Base-by-base conservation (phyloP, 2,888 invertebrate genomes). In the Drosophila acutilabella region DNA sequence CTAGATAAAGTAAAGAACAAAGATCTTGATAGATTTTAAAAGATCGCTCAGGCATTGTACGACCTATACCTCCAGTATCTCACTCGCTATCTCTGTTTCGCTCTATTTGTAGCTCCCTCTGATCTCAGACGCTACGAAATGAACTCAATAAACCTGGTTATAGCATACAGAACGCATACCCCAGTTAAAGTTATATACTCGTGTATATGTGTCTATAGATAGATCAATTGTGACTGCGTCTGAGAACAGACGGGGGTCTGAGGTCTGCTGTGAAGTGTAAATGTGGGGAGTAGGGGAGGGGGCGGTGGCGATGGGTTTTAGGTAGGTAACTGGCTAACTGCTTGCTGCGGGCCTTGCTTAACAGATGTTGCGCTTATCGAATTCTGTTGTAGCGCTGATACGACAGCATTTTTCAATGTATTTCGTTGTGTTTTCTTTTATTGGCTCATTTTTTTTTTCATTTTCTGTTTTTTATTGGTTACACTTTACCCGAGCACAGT, bases 291-390 rank as follows among this genome's bases (percentile, higher is more conserved):
- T 0, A 11, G 4, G 7, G n/a, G n/a, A 18, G 20, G 52, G n/a
- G 3, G 20, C 14, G 26, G 11, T 14, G 13, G 14, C 4, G 11
- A 38, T 1, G 36, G 13, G 36, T 11, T 36, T 11, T 36, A 13
- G 13, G 36, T 13, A n/a, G 18, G 41, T 30, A 11, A 42, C 40
- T 40, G 16, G 52, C 40, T 56, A 69, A 33, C 51, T 47, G 57
- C 58, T 61, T 45, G 51, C 38, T 52, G 51, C 52, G 45, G 61
- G 57, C 40, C 71, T 74, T 78, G 77, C 79, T 74, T 76, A 74
- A 74, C 84, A 82, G 81, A 82, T 82, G 81, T 82, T 75, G 36
- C 45, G 78, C 87, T 82, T 82, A 82, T 82, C 84, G 57, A 33
- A 44, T 10, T n/a, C 54, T 71, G 54, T 74, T 40, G 61, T 41